Evolutionary conservation across 2,113 vertebrate species (phyloP).

Genomic region (Scolopax mira): DNA sequence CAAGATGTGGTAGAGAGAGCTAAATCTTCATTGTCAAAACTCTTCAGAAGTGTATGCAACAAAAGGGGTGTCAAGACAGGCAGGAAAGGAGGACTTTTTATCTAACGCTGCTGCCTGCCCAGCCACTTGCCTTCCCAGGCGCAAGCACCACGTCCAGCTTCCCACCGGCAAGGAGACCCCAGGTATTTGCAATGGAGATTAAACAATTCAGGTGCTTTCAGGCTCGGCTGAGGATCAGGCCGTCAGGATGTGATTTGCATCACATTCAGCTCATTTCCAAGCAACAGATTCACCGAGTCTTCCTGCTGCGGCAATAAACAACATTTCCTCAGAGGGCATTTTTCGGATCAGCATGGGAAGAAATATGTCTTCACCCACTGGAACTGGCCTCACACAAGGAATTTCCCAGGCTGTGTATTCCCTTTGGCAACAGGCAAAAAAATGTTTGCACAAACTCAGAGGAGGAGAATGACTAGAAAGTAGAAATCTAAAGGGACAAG

Average conservation of each 20-base stretch:
- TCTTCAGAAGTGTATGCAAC: not conserved
- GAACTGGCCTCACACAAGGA: not conserved
- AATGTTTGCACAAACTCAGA: not conserved
- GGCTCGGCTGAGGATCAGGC: not conserved
- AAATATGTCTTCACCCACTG: not conserved
- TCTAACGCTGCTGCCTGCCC: not conserved
- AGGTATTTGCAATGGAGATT: not conserved
- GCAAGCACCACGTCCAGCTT: not conserved
- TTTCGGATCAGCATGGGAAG: not conserved
- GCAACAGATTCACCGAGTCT: not conserved
- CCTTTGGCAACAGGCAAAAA: not conserved
- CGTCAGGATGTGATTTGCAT: not conserved
- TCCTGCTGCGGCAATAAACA: not conserved
- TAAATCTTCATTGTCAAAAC: not conserved
- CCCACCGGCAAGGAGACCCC: rapidly evolving
- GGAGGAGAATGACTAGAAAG: not conserved
- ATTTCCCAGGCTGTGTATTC: not conserved
- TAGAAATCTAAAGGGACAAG: not conserved
- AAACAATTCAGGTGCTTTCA: not conserved
- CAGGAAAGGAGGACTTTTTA: not conserved
- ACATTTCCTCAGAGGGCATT: rapidly evolving
- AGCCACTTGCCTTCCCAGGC: not conserved
- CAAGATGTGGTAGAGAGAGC: not conserved
- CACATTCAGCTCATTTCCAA: not conserved
- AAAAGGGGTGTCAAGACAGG: not conserved